A percentile compares a stretch with the other conserved stretches of the same genome.
Evolutionary conservation across 2,888 invertebrate species (phyloP).

Genomic region (Rhamphomyia laevipes): DNA sequence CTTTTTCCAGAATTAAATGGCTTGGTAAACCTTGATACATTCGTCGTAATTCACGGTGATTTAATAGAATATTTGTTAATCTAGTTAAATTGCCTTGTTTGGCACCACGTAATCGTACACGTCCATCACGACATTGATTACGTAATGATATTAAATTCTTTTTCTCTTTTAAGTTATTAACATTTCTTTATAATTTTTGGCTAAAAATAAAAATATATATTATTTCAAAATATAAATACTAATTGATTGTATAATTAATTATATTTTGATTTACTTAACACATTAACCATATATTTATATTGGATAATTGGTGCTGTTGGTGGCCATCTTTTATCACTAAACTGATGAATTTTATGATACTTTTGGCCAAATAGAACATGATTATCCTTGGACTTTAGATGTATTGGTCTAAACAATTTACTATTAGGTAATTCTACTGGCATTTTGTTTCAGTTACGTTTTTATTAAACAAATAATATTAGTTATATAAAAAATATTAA

Average conservation of each 20-base stretch:
- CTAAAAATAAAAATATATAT: too few relatives aligned
- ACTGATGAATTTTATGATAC: constrained; percentile 29
- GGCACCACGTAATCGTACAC: constrained; percentile 26
- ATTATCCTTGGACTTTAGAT: constrained; percentile 23
- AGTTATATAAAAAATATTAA: too few relatives aligned
- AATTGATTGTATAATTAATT: too few relatives aligned
- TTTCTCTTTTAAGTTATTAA: neutral
- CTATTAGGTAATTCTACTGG: neutral
- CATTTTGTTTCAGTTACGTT: neutral
- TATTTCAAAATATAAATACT: neutral
- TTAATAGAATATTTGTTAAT: constrained; percentile 28
- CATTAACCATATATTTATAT: constrained; percentile 28
- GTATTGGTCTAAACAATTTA: constrained; percentile 21
- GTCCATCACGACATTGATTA: constrained; percentile 28
- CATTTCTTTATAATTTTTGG: neutral
- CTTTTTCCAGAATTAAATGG: constrained; percentile 29
- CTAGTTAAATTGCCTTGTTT: constrained; percentile 23
- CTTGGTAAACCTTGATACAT: constrained; percentile 32
- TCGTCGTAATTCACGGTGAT: constrained; percentile 31
- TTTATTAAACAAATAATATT: too few relatives aligned
- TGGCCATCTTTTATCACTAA: constrained; percentile 32
- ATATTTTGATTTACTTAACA: constrained; percentile 26
- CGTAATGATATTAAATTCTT: too few relatives aligned
- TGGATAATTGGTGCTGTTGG: constrained; percentile 26
- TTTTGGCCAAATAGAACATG: constrained; percentile 34